Percentiles rank a stretch among this genome's conserved stretches.
phyloP scores from a whole-genome alignment of 2,797 vertebrate species.

The Myotis pilosus region DNA sequence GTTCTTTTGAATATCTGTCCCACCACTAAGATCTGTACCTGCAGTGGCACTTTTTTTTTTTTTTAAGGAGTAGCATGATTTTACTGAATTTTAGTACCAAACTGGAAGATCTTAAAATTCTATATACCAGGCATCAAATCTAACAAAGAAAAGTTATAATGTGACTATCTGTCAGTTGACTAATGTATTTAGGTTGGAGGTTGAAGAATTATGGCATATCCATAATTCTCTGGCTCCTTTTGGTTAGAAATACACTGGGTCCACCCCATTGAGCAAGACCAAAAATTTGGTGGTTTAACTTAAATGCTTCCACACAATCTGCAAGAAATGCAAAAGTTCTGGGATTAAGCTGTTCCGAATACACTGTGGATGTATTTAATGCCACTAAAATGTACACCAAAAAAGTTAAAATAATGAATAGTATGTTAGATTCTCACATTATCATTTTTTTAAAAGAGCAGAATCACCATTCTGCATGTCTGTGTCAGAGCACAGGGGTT shows the following conservation, averaged over 20 bases:
- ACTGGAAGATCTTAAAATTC: slow-evolving; percentile 42
- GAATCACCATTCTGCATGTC: not conserved
- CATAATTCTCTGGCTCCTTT: not conserved
- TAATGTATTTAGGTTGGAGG: slow-evolving; percentile 8
- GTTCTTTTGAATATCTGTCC: not conserved
- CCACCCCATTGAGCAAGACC: not conserved
- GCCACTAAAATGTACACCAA: not conserved
- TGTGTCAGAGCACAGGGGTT: not conserved
- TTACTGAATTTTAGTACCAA: slow-evolving; percentile 62
- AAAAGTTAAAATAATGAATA: not conserved
- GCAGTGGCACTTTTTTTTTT: not conserved
- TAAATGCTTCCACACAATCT: not conserved
- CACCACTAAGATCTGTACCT: not conserved
- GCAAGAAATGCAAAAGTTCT: not conserved
- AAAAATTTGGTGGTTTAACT: not conserved
- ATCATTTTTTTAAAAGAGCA: not conserved
- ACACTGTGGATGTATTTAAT: not conserved
- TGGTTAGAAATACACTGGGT: not conserved
- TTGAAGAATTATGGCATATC: slow-evolving; percentile 44
- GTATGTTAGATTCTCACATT: not conserved
- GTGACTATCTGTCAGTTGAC: not conserved
- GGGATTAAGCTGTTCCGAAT: not conserved
- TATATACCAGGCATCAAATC: not conserved
- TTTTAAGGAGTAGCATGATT: slow-evolving; percentile 5
- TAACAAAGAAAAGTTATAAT: slow-evolving; percentile 5